phyloP scores from a whole-genome alignment of 2,113 vertebrate genomes.

The Phalacrocorax carbo region DNA sequence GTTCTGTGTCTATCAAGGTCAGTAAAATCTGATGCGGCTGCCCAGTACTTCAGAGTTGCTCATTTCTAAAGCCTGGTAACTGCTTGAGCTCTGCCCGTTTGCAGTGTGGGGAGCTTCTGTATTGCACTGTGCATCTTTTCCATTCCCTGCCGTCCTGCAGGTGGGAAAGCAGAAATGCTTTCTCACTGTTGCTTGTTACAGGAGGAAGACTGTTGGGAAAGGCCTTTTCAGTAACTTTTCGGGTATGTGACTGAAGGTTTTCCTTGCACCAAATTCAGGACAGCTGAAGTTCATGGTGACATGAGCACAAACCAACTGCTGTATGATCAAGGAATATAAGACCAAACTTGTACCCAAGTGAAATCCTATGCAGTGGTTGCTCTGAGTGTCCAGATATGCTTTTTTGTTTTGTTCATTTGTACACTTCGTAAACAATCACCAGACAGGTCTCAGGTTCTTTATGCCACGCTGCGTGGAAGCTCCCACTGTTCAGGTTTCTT shows the following conservation, averaged over 20 bases:
- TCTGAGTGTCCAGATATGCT: not conserved
- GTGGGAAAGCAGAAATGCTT: not conserved
- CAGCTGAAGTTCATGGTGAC: not conserved
- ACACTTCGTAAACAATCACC: not conserved
- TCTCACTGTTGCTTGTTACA: not conserved
- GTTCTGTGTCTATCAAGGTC: not conserved
- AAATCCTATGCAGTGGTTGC: not conserved
- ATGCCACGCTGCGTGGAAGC: not conserved
- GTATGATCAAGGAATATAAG: not conserved
- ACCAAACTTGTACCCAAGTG: not conserved
- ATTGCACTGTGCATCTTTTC: not conserved
- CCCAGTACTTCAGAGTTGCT: not conserved
- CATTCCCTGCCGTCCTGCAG: not conserved
- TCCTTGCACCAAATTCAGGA: not conserved
- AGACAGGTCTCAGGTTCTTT: not conserved
- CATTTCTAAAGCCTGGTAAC: not conserved
- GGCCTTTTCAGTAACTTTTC: not conserved
- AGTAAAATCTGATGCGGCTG: not conserved
- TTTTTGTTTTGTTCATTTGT: not conserved
- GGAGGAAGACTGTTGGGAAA: not conserved
- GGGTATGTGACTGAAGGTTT: not conserved
- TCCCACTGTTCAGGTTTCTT: not conserved
- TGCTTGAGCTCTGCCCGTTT: not conserved
- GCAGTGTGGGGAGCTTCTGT: not conserved
- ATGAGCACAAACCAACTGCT: not conserved